These are phyloP conservation scores for Zosterops japonicus DNA, from an alignment of 2,113 vertebrate species.

Conservation along the genomic window DNA sequence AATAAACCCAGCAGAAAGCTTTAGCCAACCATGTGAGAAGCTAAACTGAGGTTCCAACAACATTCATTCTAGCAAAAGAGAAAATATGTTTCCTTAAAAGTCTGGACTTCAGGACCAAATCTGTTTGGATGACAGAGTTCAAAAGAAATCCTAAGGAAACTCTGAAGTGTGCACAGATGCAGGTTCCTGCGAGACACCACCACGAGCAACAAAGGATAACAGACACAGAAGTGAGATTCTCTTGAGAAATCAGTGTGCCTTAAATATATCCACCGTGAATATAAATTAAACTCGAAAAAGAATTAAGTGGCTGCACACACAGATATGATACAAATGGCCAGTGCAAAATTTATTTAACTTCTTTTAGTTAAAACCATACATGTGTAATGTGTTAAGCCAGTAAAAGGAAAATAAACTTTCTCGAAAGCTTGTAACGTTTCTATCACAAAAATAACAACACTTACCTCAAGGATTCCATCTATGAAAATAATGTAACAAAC, in stretches of 20 bases:
- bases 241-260: not conserved
- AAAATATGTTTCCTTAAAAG: constrained; percentile 53
- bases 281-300: not conserved
- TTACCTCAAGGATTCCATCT: constrained; percentile 10
- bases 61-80: constrained; percentile 2
- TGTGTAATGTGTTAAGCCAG: not conserved
- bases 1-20: constrained; percentile 20
- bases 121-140: not conserved
- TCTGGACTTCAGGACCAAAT: constrained; percentile 22
- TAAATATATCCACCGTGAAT: not conserved
- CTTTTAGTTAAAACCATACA: fast-evolving
- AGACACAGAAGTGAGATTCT: not conserved
- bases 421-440: not conserved
- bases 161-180: not conserved
- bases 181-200: not conserved
- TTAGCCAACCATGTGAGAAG: not conserved
- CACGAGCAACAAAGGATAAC: not conserved
- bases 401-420: not conserved
- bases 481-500: not conserved
- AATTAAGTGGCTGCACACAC: not conserved
- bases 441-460: constrained; percentile 6
- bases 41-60: constrained; percentile 8
- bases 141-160: constrained; percentile 1
- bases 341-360: not conserved
- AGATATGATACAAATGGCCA: not conserved